Conservation (phyloP, 1,140 invertebrate species). For the Dinothrombium tinctorium region DNA sequence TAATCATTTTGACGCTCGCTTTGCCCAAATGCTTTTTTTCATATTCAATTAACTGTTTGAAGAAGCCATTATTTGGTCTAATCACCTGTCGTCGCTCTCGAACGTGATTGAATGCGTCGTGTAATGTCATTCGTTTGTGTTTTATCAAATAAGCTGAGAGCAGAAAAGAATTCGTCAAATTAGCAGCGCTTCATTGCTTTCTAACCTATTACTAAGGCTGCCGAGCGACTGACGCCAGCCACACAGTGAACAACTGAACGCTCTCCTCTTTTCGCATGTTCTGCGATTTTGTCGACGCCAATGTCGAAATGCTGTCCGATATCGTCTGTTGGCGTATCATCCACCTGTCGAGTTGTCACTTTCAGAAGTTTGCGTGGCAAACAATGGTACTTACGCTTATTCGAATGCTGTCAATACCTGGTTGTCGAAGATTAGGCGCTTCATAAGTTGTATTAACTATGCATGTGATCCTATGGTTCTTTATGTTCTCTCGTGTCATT, state of each 20-base stretch:
- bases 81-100: not conserved
- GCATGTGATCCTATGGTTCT: constrained; percentile 2
- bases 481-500: constrained; percentile 6
- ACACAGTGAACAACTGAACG: constrained; percentile 53
- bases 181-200: no score
- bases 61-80: constrained; percentile 10
- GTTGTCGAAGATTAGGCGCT: not conserved
- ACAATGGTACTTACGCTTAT: constrained; percentile 1
- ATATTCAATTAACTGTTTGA: constrained; percentile 20
- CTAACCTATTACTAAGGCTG: constrained; percentile 51
- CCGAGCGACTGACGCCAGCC: constrained; percentile 63
- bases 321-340: constrained; percentile 2
- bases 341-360: constrained; percentile 1
- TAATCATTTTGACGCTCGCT: constrained; percentile 6
- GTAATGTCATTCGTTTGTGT: constrained; percentile 43
- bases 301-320: constrained; percentile 4
- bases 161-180: no score
- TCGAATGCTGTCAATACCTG: constrained; percentile 4
- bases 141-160: constrained; percentile 79
- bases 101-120: constrained; percentile 33
- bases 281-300: constrained; percentile 3
- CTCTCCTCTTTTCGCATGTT: not conserved
- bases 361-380: not conserved
- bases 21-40: constrained; percentile 4
- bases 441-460: constrained; percentile 6